Evolutionary conservation across 2,113 vertebrate genomes (phyloP), one percentile per base, ranked within the genome.

Genomic region (Chroicocephalus ridibundus): DNA sequence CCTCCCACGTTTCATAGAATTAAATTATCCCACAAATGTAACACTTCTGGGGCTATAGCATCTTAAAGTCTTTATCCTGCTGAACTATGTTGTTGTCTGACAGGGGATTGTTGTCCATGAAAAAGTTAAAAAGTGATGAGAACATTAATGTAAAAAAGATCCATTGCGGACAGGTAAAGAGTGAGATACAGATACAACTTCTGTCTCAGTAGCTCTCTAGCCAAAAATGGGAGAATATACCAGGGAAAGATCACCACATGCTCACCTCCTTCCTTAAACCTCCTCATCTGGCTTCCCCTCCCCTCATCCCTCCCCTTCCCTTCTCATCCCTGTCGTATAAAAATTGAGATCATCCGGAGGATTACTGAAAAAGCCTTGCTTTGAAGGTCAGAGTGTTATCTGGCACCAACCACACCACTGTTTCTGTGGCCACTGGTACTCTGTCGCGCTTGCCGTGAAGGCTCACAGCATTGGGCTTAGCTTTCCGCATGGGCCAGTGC

Each of bases 321-420:
- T 74, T 74, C 27, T 60, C 36, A 51, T 57, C 36, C 18, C 6
- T 12, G 58, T 72, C 44, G 90, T 42, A 14, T 68, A 57, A 49
- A 69, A 64, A 27, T 29, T 44, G 18, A 76, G 32, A 54, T 60
- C 12, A 17, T 80, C 29, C n/a, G 47, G 20, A 74, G 32, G 32
- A 98, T 98, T 98, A 98, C 98, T 93, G 98, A 91, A 92, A 98
- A 97, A 51, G 98, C 98, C 61, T 98, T 99, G 17, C 98, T 97
- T 2, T 98, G 98, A 86, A 98, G 98, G 97, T 98, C 98, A 96
- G 90, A 98, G 76, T 86, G 97, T 97, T 98, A 98, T 95, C 98
- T 98, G 20, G 98, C 98, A 36, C 98, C 97, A 80, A 98, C 97
- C 97, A 98, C 97, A 5, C 98, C 98, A 70, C 98, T 98, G 97